Evolutionary conservation across 1,140 invertebrate species (phyloP), one percentile per base, ranked within the genome.

Genomic region (Schlechtendalia chinensis): DNA sequence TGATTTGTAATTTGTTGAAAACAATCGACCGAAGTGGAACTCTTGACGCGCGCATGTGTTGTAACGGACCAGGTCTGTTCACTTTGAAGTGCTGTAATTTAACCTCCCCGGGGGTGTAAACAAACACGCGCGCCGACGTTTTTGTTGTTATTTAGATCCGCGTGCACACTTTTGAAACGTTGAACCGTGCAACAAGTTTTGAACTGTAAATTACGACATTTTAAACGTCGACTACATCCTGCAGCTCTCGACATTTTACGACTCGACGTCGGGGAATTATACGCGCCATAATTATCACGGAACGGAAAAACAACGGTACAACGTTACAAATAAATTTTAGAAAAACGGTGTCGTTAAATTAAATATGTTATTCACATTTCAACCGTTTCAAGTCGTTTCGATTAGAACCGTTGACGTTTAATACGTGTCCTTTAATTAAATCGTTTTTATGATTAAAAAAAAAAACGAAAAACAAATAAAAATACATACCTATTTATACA

Each of bases 111-210:
- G 67, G 67, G 45, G 45, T 69, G 67, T 50, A 69, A 47, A 69
- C 45, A 50, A 69, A 69, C 45, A 27, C 17, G 22, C 39, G 50
- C 45, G 45, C 24, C 67, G 16, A 69, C 45, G 45, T 69, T 69
- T 69, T 50, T 50, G 67, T 69, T 69, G 67, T 69, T 69, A 50
- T 69, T 69, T 69, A 69, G 67, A 69, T 69, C 22, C 22, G 47
- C 8, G 32, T 8, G 32, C 47, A 50, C 45, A 17, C 67, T 69
- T 69, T 69, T 69, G 67, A 50, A 50, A 39, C 22, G 39, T 69
- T 50, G 50, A 69, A 69, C 50, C 67, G 67, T 16, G 45, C 67
- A 69, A 69, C 67, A 69, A 69, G 67, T 69, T 69, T 69, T 17
- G 22, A 50, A 69, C 45, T 16, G 39, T 69, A 69, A 69, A 69